Conservation (phyloP, 2,797 vertebrate species). For the Phataginus tricuspis region DNA sequence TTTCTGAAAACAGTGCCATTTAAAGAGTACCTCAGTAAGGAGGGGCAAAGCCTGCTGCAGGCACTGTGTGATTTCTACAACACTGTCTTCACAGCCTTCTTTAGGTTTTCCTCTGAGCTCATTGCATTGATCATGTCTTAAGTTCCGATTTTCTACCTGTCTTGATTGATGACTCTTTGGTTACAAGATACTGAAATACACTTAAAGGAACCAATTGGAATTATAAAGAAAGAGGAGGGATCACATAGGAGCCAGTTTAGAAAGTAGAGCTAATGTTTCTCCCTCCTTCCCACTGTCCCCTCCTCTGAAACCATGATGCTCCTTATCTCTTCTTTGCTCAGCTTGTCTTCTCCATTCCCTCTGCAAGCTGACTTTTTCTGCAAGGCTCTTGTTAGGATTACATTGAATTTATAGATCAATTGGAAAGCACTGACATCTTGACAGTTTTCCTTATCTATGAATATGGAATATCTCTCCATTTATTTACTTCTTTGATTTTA, state of each 20-base stretch:
- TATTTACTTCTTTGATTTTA: neutral
- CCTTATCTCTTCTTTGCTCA: neutral
- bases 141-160: neutral
- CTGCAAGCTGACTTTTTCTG: neutral
- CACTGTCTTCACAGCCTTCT: neutral
- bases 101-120: neutral
- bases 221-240: neutral
- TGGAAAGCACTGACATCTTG: neutral
- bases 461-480: neutral
- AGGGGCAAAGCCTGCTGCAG: neutral
- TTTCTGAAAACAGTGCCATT: slow-evolving; percentile 32
- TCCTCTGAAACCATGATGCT: neutral
- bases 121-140: neutral
- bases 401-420: neutral
- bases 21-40: neutral
- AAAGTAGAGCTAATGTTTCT: neutral
- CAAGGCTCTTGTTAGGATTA: neutral
- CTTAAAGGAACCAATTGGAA: neutral
- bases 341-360: neutral
- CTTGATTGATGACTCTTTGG: neutral
- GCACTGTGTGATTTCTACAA: neutral
- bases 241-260: neutral
- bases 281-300: neutral
- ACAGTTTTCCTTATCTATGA: neutral
- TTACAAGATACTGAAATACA: slow-evolving; percentile 10